Conservation (phyloP, 1,140 invertebrate species). For the Monochamus saltuarius region DNA sequence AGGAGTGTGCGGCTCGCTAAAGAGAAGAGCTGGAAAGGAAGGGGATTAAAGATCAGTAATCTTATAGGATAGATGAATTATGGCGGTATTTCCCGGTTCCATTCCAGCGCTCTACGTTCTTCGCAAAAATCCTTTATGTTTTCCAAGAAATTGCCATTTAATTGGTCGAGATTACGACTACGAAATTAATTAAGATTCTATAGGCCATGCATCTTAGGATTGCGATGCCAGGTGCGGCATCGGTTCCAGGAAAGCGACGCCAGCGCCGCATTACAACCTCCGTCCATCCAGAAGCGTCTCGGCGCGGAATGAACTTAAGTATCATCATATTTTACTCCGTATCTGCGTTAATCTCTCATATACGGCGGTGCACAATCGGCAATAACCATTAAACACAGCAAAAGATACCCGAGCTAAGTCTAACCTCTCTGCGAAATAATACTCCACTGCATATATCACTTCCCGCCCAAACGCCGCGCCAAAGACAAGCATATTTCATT, state of each 20-base stretch:
- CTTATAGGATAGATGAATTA: constrained; percentile 67
- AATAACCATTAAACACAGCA: constrained; percentile 40
- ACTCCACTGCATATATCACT: constrained; percentile 37
- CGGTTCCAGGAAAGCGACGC: not conserved
- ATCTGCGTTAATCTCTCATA: constrained; percentile 40
- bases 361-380: constrained; percentile 36
- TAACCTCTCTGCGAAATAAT: constrained; percentile 39
- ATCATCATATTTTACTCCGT: constrained; percentile 36
- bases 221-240: constrained; percentile 37
- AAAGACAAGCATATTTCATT: constrained; percentile 44
- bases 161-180: constrained; percentile 49
- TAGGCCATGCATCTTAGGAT: constrained; percentile 49
- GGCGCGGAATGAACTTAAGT: constrained; percentile 21
- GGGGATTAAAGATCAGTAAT: constrained; percentile 76
- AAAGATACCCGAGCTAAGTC: constrained; percentile 40
- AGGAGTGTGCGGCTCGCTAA: constrained; percentile 56
- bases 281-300: constrained; percentile 8
- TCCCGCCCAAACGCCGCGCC: constrained; percentile 25
- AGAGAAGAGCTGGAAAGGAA: constrained; percentile 51
- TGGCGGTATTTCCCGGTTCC: constrained; percentile 54
- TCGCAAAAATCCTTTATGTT: constrained; percentile 52
- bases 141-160: constrained; percentile 52
- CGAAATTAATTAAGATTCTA: constrained; percentile 52
- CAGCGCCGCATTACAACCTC: not conserved
- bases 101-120: constrained; percentile 51